Base-by-base conservation (phyloP, 1,140 invertebrate genomes). In the Trachymyrmex septentrionalis region DNA sequence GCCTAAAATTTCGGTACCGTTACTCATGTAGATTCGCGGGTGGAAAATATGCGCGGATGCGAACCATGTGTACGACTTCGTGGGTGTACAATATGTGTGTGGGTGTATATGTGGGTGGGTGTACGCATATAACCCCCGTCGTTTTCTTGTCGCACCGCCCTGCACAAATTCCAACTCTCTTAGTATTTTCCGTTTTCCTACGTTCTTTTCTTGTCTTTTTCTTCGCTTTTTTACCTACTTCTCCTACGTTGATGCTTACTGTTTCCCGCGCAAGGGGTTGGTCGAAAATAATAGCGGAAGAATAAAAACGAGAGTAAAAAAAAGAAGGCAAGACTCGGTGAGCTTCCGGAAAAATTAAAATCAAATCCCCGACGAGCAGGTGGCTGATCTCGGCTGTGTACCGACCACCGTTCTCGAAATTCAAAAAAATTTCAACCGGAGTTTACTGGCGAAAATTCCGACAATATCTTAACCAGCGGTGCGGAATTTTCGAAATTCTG, bases 1-100 rank as follows among this genome's bases (percentile, higher is more conserved):
- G 59, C 59, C 66, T 59, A 69, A 88, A 88, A 88, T 88, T 88
- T 88, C 85, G 30, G 21, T 53, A 50, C 64, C 85, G 86, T 88
- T 88, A 73, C 53, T 88, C 76, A 90, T 73, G 64, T 21, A 90
- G 66, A 78, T 77, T 77, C 81, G 69, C n/a, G 34, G 27, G 55
- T 30, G 64, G 27, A 73, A 81, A 85, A 88, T 86, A 73, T 64
- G 38, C 44, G 34, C 44, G 64, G 6, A 73, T 38, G 21, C 53
- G 34, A 2, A 69, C 50, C 78, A 16, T 59, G 34, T 21, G 48
- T 19, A 16, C 12, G 5, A 12, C 7, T 71, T 34, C 16, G 30
- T 9, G 50, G 10, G 6, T 75, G 24, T 12, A 21, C 59, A 16
- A 24, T 27, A 12, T 16, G 38, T 61, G 14, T n/a, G 14, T 30